A percentile compares a stretch with the other conserved stretches of the same genome.
Evolutionary conservation across 1,140 invertebrate genomes (phyloP).

Genomic region (Drosophila pachea): DNA sequence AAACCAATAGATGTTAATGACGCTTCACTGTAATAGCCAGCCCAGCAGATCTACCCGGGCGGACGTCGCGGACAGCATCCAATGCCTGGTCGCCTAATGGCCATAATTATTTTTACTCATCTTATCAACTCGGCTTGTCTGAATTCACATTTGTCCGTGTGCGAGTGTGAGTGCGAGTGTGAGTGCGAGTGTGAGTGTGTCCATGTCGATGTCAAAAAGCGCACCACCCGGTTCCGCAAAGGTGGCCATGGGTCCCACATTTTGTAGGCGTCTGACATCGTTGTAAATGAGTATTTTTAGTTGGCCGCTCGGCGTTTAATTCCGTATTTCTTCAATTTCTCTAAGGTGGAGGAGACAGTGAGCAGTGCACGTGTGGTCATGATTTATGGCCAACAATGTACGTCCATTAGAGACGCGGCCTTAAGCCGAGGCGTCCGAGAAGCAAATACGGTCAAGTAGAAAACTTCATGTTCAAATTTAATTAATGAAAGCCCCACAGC

Average conservation of each 20-base stretch:
- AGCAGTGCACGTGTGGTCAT: conserved; percentile 55
- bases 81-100: conserved; percentile 65
- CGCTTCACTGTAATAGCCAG: conserved; percentile 2
- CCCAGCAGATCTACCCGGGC: not conserved
- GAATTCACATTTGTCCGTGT: conserved; percentile 57
- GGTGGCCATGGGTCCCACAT: conserved; percentile 67
- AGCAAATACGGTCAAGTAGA: conserved; percentile 57
- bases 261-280: conserved; percentile 64
- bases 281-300: conserved; percentile 53
- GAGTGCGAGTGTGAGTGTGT: conserved; percentile 4
- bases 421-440: conserved; percentile 60
- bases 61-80: conserved; percentile 22
- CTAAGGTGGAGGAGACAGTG: conserved; percentile 24
- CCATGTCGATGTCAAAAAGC: conserved; percentile 51
- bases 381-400: conserved; percentile 72
- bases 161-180: conserved; percentile 7
- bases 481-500: conserved; percentile 56
- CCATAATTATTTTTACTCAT: conserved; percentile 72
- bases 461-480: conserved; percentile 55
- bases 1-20: conserved; percentile 14
- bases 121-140: conserved; percentile 64
- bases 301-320: conserved; percentile 55
- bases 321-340: conserved; percentile 58
- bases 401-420: conserved; percentile 70
- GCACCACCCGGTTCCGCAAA: conserved; percentile 56